Evolutionary conservation across 2,113 vertebrate genomes (phyloP), one percentile per base, ranked within the genome.

Genomic region (Amblyopsis rosae): DNA sequence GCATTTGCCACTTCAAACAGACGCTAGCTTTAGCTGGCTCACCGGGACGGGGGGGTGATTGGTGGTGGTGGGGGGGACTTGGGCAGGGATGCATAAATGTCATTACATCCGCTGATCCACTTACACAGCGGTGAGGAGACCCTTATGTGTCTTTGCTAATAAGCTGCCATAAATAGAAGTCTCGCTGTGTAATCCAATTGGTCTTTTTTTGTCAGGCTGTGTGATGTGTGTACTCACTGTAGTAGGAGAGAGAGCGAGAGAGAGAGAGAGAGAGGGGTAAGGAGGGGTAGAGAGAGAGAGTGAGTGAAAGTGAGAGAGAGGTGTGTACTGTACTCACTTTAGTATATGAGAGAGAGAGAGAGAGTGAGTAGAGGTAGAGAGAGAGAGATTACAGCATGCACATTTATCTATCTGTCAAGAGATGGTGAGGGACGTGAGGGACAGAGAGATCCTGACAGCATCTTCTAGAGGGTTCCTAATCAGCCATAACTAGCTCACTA

Each of bases 91-190:
- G 26, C 26, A 26, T 26, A 26, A 26, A 61, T 65, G 13, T 15
- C 33, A 70, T 82, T 72, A 81, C 64, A 58, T 3, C 0, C 16
- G 1, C 49, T 85, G 79, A 87, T 82, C 83, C 73, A 68, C 66
- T 82, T 81, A 86, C 76, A 78, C 65, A 56, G 67, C 69, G 69
- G 75, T 69, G 16, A 78, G 69, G 57, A 82, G 54, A 70, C 67
- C 76, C 74, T 70, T 58, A 47, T 4, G 73, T 66, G 69, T 66
- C 76, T 41, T 67, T 13, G 12, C 12, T 83, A 79, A 73, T 81
- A 75, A 83, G 80, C 80, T 70, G 62, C 85, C 75, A 77, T 67
- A 85, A 89, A 88, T 90, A 88, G 86, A 84, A 74, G 86, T 68
- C 1, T 71, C 82, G 76, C 65, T 32, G 3, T 12, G 73, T 87